Evolutionary conservation across 2,797 vertebrate species (phyloP), one percentile per base, ranked within the genome.

Genomic region (Xenopus petersii): DNA sequence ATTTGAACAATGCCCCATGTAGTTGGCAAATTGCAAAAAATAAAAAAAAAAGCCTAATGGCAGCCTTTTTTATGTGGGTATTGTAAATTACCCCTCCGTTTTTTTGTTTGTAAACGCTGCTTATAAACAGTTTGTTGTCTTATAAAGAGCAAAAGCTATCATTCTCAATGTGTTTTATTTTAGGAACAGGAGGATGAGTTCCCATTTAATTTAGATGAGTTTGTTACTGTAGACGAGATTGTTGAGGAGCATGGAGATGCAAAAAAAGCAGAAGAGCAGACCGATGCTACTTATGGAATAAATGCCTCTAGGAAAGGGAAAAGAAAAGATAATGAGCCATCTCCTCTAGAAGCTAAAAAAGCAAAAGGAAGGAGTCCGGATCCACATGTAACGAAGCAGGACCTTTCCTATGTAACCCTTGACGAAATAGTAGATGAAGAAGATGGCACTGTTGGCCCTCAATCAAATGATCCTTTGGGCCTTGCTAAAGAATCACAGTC

Each of bases 181-280:
- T 3, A 3, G 75, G 77, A 21, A 46, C 36, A 87, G 82, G 86
- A 87, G n/a, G 75, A 77, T 2, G 86, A 89, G 13, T 83, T 91
- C 59, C 86, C 91, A 0, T 94, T 93, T 49, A 91, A 95, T 84
- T 84, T 96, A 82, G 93, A 94, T 13, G 95, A 96, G 79, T 97
- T 96, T 81, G 94, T 98, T 47, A 98, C 94, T 0, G 93, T 98
- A 80, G 96, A 98, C 64, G 96, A 98, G 81, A 90, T 97, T 1
- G 81, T 89, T 7, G 94, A 95, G n/a, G 86, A 89, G 2, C 59
- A 46, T 17, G 26, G 12, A 16, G 47, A 60, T 4, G 7, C 55
- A 59, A 59, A 54, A 0, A 16, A 30, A 12, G 70, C 42, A 10
- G 10, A 36, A 54, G 12, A 70, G 47, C 47, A 36, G 36, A 9